Evolutionary conservation across 2,797 vertebrate species (phyloP), one percentile per base, ranked within the genome.

Genomic region (Hypotaenidia okinawae): DNA sequence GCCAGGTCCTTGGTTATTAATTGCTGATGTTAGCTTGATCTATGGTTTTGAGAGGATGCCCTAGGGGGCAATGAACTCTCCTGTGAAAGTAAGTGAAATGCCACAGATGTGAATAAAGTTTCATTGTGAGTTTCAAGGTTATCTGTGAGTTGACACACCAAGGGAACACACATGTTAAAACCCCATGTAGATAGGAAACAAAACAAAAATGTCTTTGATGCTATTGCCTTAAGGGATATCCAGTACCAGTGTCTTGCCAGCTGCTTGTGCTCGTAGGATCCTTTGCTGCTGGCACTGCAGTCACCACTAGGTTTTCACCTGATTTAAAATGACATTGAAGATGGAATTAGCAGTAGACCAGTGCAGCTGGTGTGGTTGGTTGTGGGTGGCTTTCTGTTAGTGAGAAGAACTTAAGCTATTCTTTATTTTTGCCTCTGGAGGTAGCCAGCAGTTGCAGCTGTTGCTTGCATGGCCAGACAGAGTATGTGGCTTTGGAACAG

Each of bases 321-420:
- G 58, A 85, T 90, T 89, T 92, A 52, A 89, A 90, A 89, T 63
- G 72, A 75, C 88, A 95, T 11, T 77, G 90, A 80, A 84, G 77
- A 80, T 95, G 73, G 58, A 89, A 58, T 84, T 84, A 93, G 43
- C 52, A 90, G 33, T 28, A 69, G 62, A 43, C 21, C 0, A 3
- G 51, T 69, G 59, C 66, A 86, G 45, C 61, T 77, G 49, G 39
- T n/a, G 16, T 47, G 4, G 57, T 52, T 76, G 45, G 19, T 87
- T 90, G 88, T 57, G 39, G 11, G 47, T 87, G 51, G 72, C 64
- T 37, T 85, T 89, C 45, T 11, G 21, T 32, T 45, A 83, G n/a
- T 21, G 49, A 68, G 75, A 87, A 78, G 16, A 72, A 33, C 32
- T 87, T n/a, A 4, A 77, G 25, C 41, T 66, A 3, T 41, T 90